Base-by-base conservation (phyloP, 2,797 vertebrate species). In the Gastrophryne carolinensis region DNA sequence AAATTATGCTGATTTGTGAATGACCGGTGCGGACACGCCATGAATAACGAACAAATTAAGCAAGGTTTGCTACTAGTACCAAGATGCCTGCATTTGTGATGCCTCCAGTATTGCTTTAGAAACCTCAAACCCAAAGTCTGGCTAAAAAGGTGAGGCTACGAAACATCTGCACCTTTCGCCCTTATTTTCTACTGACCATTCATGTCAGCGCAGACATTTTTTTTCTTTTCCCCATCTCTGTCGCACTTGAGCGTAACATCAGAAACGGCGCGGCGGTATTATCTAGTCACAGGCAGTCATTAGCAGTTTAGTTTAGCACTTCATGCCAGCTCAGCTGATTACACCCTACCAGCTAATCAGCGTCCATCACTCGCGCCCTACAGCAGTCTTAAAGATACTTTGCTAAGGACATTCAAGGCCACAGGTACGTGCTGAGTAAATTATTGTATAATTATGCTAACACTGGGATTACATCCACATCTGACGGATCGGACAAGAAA, bases 381-480 rank as follows among this genome's bases (percentile, higher is more conserved):
- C 49, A 79, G 80, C 34, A 32, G 82, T 64, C 74, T 60, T 76
- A 73, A 80, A 82, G 79, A 21, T 80, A 79, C 69, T 21, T 78
- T 78, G 73, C 23, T 79, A 2, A 13, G 81, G 69, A 78, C 75
- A 72, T 78, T 69, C 67, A 78, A 78, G 75, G 75, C 75, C 75
- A 72, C 75, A 78, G 68, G 75, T 78, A 78, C 68, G 75, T 78
- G 75, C 73, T 71, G 71, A 27, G 75, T 75, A 83, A 85, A 86
- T 82, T 76, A 80, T 81, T 79, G 80, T 79, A 82, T 27, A 60
- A 79, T 82, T 84, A 82, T 1, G 24, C 65, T 73, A 78, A 72
- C 50, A 37, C 37, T 65, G 49, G 56, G 49, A 80, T 73, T 69
- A 64, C 80, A 80, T 81, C 73, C 29, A 0, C 34, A 0, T 2